Conservation (phyloP, 2,113 vertebrate species). For the Pandion haliaetus region DNA sequence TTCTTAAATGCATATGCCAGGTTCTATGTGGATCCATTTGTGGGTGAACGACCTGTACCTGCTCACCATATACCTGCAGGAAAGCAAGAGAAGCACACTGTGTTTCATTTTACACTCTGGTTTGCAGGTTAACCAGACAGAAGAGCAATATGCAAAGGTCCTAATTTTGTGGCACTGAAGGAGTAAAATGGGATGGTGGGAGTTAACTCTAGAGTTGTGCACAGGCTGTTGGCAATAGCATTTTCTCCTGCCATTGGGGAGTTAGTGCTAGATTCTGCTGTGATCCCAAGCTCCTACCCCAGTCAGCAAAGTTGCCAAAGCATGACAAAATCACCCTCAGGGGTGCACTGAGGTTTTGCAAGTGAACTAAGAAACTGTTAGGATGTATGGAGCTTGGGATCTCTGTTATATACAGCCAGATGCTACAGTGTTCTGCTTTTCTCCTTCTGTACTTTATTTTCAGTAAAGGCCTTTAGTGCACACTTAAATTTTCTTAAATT, state of each 20-base stretch:
- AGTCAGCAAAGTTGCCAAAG: neutral
- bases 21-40: neutral
- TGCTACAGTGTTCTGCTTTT: neutral
- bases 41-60: neutral
- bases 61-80: neutral
- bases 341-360: accelerated
- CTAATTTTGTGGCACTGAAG: neutral
- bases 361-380: neutral
- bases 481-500: neutral
- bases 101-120: neutral
- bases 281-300: neutral
- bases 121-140: neutral
- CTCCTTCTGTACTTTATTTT: neutral
- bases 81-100: neutral
- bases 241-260: neutral
- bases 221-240: neutral
- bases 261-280: neutral
- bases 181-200: neutral
- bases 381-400: neutral
- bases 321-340: neutral
- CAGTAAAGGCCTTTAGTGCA: neutral
- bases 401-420: neutral
- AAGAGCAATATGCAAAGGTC: neutral
- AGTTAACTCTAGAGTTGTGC: neutral
- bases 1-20: neutral